Conservation (phyloP, 2,113 vertebrate species). For the Campylomormyrus tamandua region DNA sequence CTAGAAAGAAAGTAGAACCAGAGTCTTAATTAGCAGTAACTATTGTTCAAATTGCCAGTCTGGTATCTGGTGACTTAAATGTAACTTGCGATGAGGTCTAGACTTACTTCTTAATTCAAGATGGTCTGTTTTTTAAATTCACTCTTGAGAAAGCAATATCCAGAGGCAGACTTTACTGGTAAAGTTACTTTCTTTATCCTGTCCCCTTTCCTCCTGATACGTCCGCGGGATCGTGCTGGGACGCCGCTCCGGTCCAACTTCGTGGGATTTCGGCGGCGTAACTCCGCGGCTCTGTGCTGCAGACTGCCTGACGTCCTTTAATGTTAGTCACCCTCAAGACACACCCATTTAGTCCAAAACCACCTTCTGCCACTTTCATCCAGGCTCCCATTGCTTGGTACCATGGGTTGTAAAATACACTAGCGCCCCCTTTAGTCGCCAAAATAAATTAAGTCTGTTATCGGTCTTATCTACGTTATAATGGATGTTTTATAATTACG, state of each 20-base stretch:
- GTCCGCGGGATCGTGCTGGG: slow-evolving; percentile 9
- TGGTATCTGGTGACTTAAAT: not conserved
- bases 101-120: slow-evolving; percentile 12
- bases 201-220: not conserved
- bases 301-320: slow-evolving; percentile 10
- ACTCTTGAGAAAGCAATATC: not conserved
- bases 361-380: not conserved
- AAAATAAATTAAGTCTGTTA: not conserved
- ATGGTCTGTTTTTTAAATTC: not conserved
- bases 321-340: slow-evolving; percentile 14
- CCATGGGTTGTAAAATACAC: not conserved
- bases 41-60: not conserved
- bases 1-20: not conserved
- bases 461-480: not conserved
- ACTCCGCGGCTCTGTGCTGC: not conserved
- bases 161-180: not conserved
- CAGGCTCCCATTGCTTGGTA: not conserved
- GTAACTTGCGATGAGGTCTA: not conserved
- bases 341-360: slow-evolving; percentile 13
- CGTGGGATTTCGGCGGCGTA: not conserved
- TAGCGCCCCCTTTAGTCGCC: slow-evolving; percentile 10
- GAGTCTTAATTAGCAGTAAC: not conserved
- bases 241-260: not conserved
- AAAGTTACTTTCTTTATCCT: not conserved
- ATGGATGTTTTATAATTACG: not conserved